Evolutionary conservation across 2,113 vertebrate genomes (phyloP).

Genomic region (Dolichallabes microphthalmus): DNA sequence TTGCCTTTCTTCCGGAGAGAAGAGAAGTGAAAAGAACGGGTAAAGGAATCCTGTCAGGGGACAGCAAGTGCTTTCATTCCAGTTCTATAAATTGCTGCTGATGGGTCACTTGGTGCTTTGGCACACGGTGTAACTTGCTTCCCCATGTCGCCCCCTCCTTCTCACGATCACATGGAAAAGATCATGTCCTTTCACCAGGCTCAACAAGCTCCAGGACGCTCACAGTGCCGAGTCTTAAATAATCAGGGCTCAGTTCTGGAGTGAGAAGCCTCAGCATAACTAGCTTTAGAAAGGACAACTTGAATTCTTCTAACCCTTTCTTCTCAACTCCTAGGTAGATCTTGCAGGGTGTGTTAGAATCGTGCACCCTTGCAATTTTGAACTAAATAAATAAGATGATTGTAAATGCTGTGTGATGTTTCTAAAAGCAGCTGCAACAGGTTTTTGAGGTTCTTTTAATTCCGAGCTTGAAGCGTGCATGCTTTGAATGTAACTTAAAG

Average conservation of each 20-base stretch:
- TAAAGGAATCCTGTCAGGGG: slow-evolving; percentile 63
- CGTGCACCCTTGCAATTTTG: not conserved
- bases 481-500: not conserved
- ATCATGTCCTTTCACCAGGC: slow-evolving; percentile 53
- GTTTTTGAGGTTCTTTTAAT: not conserved
- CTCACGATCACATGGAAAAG: slow-evolving; percentile 56
- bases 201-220: slow-evolving; percentile 46
- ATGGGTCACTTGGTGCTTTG: slow-evolving; percentile 69
- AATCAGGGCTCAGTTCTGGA: not conserved
- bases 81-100: slow-evolving; percentile 76
- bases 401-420: not conserved
- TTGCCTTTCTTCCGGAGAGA: slow-evolving; percentile 1
- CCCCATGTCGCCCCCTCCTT: slow-evolving; percentile 23
- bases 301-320: not conserved
- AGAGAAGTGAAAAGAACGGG: slow-evolving; percentile 32
- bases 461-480: not conserved
- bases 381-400: not conserved
- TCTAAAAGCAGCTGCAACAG: not conserved
- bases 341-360: not conserved
- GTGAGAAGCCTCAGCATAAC: not conserved
- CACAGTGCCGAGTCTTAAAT: not conserved
- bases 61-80: slow-evolving; percentile 62
- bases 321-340: not conserved
- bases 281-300: not conserved
- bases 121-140: slow-evolving; percentile 65